A percentile compares a stretch with the other conserved stretches of the same genome.
These are phyloP conservation scores for Xiphophorus maculatus DNA, from an alignment of 2,113 vertebrate species.

Conservation along the genomic window DNA sequence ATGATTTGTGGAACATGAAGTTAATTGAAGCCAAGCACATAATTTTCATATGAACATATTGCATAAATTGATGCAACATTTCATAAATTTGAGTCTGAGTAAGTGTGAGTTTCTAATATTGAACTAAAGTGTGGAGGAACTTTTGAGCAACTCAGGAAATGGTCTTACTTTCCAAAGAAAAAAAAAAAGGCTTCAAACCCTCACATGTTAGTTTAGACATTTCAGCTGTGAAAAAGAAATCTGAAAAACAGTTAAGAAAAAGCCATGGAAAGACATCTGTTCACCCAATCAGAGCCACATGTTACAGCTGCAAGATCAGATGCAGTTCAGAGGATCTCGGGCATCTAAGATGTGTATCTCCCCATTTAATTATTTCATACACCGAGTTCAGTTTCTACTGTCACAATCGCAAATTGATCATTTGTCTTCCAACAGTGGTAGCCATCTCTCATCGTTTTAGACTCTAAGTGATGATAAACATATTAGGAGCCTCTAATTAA, in stretches of 20 bases:
- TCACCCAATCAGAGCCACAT: neutral
- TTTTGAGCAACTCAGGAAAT: neutral
- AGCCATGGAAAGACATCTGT: neutral
- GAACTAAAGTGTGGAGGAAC: neutral
- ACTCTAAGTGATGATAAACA: conserved; percentile 18
- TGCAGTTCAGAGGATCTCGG: neutral
- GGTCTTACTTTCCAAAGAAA: no score
- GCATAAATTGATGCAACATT: neutral
- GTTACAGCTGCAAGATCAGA: neutral
- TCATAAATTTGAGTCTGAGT: neutral
- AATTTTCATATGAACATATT: neutral
- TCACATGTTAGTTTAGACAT: no score
- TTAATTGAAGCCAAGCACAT: neutral
- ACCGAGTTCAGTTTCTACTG: neutral
- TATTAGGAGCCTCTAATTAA: conserved; percentile 3
- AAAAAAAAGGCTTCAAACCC: no score
- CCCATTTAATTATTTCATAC: conserved; percentile 5
- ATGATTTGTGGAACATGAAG: neutral
- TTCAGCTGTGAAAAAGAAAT: no score
- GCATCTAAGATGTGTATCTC: neutral
- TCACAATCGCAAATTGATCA: neutral
- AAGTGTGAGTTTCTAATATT: neutral
- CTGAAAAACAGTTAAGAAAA: neutral
- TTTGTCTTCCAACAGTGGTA: conserved; percentile 27
- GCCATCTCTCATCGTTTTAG: conserved; percentile 7